Evolutionary conservation across 2,888 invertebrate species (phyloP), one percentile per base, ranked within the genome.

Genomic region (Archips crataeganus): DNA sequence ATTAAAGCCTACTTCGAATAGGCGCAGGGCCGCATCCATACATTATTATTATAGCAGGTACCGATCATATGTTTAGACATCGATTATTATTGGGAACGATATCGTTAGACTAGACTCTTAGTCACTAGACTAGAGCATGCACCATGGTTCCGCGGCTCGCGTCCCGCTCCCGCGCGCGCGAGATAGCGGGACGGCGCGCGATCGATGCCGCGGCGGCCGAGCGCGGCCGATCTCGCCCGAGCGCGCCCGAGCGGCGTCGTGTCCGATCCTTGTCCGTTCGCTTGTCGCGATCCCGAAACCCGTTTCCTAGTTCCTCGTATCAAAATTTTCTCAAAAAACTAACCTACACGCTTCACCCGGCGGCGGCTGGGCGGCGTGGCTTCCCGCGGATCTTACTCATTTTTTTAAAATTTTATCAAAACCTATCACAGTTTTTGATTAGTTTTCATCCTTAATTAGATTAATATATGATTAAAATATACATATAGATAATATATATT

Each of bases 361-460:
- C 68, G 68, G 74, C 60, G 51, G 70, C 68, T 66, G 62, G 32
- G 71, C 73, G 78, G 78, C 79, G 79, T 78, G 77, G 77, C 78
- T 76, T 77, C 79, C 82, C 82, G 79, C 81, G 79, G 82, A 79
- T 85, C 81, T 83, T 83, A 83, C 80, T 77, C 83, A 86, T 83
- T 89, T 88, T 87, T 91, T 93, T 93, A 93, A 94, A 94, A 92
- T 92, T 93, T 92, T 94, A 94, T 94, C 94, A 94, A 94, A 94
- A 94, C 94, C 93, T 94, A 94, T 94, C 94, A 94, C 94, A 94
- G 94, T 94, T 94, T 93, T 92, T 93, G 94, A 94, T 93, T 94
- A 94, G 92, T 94, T 92, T 93, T 92, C 93, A 90, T 90, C 86
- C 93, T 94, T 93, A 94, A 92, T 91, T 93, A 89, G 83, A 85